Evolutionary conservation across 1,140 invertebrate species (phyloP).

Genomic region (Sarcophaga bullata): DNA sequence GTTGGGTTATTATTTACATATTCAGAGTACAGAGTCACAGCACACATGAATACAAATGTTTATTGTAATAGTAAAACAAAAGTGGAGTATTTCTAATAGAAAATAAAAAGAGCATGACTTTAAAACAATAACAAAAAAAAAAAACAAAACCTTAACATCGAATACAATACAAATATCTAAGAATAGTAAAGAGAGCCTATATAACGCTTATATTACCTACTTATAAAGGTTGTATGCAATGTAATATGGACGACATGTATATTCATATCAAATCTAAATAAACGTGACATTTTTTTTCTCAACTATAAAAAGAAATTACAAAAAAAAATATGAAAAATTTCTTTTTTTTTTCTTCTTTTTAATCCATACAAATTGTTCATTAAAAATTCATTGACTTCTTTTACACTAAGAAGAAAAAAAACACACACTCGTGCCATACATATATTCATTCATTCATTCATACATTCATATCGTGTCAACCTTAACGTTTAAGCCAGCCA

Average conservation of each 20-base stretch:
- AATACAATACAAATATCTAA: slow-evolving; percentile 27
- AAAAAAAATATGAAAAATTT: too few species aligned
- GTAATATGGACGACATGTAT: background rate
- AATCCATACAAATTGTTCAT: slow-evolving; percentile 38
- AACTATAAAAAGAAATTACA: background rate
- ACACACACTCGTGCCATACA: background rate
- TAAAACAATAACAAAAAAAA: background rate
- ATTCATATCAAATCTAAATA: background rate
- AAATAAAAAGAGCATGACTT: background rate
- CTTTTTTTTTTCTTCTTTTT: too few species aligned
- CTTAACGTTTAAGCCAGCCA: background rate
- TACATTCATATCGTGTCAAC: background rate
- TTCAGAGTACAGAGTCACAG: background rate
- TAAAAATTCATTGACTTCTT: slow-evolving; percentile 38
- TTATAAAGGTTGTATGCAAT: background rate
- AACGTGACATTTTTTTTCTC: slow-evolving; percentile 23
- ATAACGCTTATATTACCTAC: background rate
- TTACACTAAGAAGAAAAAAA: background rate
- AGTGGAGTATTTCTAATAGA: background rate
- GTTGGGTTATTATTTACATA: background rate
- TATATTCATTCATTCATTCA: slow-evolving; percentile 6
- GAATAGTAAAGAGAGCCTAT: background rate
- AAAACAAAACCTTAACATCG: slow-evolving; percentile 25
- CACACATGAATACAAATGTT: background rate
- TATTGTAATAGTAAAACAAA: background rate